Base-by-base conservation (phyloP, 2,113 vertebrate genomes). In the Larimichthys crocea region DNA sequence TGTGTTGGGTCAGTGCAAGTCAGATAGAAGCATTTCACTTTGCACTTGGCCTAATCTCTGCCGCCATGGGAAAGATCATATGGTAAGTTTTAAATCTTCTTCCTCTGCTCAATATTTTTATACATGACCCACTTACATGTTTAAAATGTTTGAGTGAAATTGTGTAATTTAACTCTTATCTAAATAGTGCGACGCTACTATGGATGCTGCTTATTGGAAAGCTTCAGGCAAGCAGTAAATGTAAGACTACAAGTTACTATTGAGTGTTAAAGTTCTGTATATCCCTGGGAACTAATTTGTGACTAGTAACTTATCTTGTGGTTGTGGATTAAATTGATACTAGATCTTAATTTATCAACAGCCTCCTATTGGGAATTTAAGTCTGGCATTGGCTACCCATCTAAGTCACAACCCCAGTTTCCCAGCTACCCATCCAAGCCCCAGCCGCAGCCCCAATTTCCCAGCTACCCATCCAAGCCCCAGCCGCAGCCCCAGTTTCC, bases 201-300 rank as follows among this genome's bases (percentile, higher is more conserved):
- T 73, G 55, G 52, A n/a, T 83, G 48, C 14, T 67, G 10, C 4
- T 49, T 20, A 68, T 66, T 62, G 55, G 69, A 78, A 26, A 16
- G 44, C 48, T 74, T 68, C 48, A 61, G 3, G 57, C 48, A 24
- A 22, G 1, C 11, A 1, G 35, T 53, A 48, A 22, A 79, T 11
- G 62, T 78, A 74, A 78, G 81, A 56, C 48, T 2, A 26, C 5
- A 40, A 0, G 16, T 72, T 65, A 10, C 35, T 40, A 40, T 40
- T 40, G 35, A 40, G 7, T 40, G 35, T 35, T 35, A 9, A 40
- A 40, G 7, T 40, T 9, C 2, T 9, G 35, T 40, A 40, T 40
- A 40, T 40, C 7, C 35, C 7, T 40, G 35, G 35, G 8, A 40
- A 40, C 35, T 40, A 40, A 40, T 9, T 40, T 40, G 7, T 40